Conservation (phyloP, 1,140 invertebrate species). For the Doryteuthis pealeii region DNA sequence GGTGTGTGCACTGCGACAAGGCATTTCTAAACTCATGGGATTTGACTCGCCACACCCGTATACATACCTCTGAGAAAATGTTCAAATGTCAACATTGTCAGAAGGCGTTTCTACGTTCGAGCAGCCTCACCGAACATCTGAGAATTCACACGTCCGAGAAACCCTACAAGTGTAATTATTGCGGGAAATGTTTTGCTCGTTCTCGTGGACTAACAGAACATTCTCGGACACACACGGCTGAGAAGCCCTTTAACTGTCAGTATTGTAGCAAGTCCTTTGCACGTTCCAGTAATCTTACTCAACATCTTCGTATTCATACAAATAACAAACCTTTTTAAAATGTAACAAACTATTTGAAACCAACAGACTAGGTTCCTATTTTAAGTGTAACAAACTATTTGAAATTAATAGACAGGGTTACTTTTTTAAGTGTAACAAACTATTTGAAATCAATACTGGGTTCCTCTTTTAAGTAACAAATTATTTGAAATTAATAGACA, state of each 20-base stretch:
- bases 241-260: slow-evolving; percentile 12
- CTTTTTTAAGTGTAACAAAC: no score
- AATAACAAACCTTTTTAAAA: background rate
- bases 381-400: no score
- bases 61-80: slow-evolving; percentile 31
- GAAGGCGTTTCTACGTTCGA: slow-evolving; percentile 55
- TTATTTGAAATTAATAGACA: no score
- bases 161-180: slow-evolving; percentile 55
- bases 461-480: no score
- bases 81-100: slow-evolving; percentile 43
- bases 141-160: slow-evolving; percentile 59
- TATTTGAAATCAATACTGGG: no score
- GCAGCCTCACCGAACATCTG: slow-evolving; percentile 54
- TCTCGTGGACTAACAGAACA: slow-evolving; percentile 58
- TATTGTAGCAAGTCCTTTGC: background rate
- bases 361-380: no score
- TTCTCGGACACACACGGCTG: slow-evolving; percentile 19
- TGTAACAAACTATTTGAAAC: no score
- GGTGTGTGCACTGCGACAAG: background rate
- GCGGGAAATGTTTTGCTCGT: slow-evolving; percentile 59
- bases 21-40: slow-evolving; percentile 58
- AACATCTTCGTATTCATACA: background rate
- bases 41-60: slow-evolving; percentile 54
- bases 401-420: no score
- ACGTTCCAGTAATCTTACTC: background rate